Evolutionary conservation across 1,140 invertebrate genomes (phyloP).

Genomic region (Cyclina sinensis): DNA sequence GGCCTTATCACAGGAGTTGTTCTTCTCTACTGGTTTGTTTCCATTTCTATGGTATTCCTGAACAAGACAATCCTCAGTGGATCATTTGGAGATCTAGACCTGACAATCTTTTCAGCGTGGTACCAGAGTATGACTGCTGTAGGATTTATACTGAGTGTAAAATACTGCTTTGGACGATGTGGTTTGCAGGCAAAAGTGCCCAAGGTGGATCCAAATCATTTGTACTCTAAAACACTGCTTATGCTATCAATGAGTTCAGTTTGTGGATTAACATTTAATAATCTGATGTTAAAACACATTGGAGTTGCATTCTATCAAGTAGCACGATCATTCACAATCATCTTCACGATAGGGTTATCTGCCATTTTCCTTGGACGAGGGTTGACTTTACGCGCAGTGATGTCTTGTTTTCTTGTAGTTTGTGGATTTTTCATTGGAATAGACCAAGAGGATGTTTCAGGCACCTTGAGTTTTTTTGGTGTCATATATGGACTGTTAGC

Average conservation of each 20-base stretch:
- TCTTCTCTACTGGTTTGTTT: slow-evolving; percentile 82
- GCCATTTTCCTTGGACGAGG: slow-evolving; percentile 76
- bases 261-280: slow-evolving; percentile 83
- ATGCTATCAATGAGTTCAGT: slow-evolving; percentile 81
- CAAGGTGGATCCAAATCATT: slow-evolving; percentile 63
- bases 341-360: slow-evolving; percentile 85
- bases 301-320: slow-evolving; percentile 86
- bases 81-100: slow-evolving; percentile 71
- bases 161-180: slow-evolving; percentile 33
- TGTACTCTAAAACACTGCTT: slow-evolving; percentile 79
- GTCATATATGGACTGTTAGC: slow-evolving; percentile 84
- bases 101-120: slow-evolving; percentile 86
- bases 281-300: slow-evolving; percentile 85
- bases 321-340: slow-evolving; percentile 85
- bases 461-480: slow-evolving; percentile 81
- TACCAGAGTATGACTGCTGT: slow-evolving; percentile 77
- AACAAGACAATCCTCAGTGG: slow-evolving; percentile 85
- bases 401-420: slow-evolving; percentile 82
- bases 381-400: slow-evolving; percentile 72
- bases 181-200: slow-evolving; percentile 65
- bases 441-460: slow-evolving; percentile 83
- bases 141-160: slow-evolving; percentile 64
- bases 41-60: slow-evolving; percentile 86
- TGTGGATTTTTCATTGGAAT: slow-evolving; percentile 84
- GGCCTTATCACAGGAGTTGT: slow-evolving; percentile 75